Base-by-base conservation (phyloP, 1,140 invertebrate genomes). In the Archegozetes longisetosus region DNA sequence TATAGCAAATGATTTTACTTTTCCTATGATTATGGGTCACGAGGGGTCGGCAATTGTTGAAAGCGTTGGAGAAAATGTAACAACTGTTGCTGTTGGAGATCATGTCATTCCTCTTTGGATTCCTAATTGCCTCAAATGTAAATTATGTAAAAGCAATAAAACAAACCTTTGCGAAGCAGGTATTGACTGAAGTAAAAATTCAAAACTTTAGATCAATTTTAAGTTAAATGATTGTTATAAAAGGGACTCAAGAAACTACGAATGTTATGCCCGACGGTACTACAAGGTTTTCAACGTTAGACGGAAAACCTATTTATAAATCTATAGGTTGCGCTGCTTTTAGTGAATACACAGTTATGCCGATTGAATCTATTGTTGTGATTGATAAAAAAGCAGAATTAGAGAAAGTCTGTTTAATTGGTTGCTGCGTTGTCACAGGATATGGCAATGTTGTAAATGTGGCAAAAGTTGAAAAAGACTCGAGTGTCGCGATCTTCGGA, bases 301-400 rank as follows among this genome's bases (percentile, higher is more conserved):
- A 92, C 61, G 94, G 90, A 13, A 76, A 92, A 75, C 75, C 78
- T 25, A 62, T 98, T 1, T 91, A 78, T 68, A 92, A 97, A 72
- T 98, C 95, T 66, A 98, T 98, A 93, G 94, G 93, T 20, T 90
- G 85, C 65, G 95, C 90, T 3, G 93, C 91, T 1, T 98, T 98
- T 70, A 85, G 86, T 64, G 87, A 98, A 74, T 98, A 96, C 70
- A 97, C 92, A 3, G 94, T 98, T n/a, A 24, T 23, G 17, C 25
- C 22, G 22, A 24, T 32, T n/a, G 22, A 25, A 3, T 47, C 6
- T 13, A 14, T 58, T 23, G 24, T 9, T 13, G 47, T 26, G 20
- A 50, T 50, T n/a, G 6, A 23, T 1, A 22, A 20, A 9, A 83
- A 70, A 26, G 90, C 92, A 48, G 82, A 88, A 0, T 72, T 97